Evolutionary conservation across 2,888 invertebrate species (phyloP).

Genomic region (Stenoptilia bipunctidactyla): DNA sequence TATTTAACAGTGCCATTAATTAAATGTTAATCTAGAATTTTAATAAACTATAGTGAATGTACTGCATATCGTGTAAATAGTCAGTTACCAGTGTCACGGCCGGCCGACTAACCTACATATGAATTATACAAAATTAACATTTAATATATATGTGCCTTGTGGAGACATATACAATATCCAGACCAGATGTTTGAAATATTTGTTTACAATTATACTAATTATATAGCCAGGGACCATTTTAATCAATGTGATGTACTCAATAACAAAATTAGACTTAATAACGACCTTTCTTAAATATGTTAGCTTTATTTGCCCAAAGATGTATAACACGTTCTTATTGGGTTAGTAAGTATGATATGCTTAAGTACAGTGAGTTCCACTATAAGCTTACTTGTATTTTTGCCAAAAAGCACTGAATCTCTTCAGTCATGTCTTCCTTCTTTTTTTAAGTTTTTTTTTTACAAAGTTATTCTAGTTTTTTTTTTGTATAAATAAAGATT

Average conservation of each 20-base stretch:
- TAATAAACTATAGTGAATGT: conserved; percentile 12
- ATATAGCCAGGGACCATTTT: conserved; percentile 13
- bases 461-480: neutral
- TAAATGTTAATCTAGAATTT: conserved; percentile 20
- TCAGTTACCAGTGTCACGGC: conserved; percentile 7
- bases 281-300: neutral
- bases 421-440: conserved; percentile 3
- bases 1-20: conserved; percentile 33
- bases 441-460: neutral
- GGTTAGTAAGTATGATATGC: neutral
- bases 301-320: neutral
- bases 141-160: conserved; percentile 9
- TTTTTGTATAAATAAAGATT: conserved; percentile 1
- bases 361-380: neutral
- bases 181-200: conserved; percentile 4
- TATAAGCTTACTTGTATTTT: neutral
- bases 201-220: conserved; percentile 7
- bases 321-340: no score
- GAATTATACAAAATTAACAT: conserved; percentile 4
- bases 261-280: neutral
- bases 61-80: conserved; percentile 10
- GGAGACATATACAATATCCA: conserved; percentile 5
- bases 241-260: neutral
- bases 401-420: conserved; percentile 3
- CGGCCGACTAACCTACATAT: conserved; percentile 7